Evolutionary conservation across 2,113 vertebrate species (phyloP).

Genomic region (Cettia cetti): DNA sequence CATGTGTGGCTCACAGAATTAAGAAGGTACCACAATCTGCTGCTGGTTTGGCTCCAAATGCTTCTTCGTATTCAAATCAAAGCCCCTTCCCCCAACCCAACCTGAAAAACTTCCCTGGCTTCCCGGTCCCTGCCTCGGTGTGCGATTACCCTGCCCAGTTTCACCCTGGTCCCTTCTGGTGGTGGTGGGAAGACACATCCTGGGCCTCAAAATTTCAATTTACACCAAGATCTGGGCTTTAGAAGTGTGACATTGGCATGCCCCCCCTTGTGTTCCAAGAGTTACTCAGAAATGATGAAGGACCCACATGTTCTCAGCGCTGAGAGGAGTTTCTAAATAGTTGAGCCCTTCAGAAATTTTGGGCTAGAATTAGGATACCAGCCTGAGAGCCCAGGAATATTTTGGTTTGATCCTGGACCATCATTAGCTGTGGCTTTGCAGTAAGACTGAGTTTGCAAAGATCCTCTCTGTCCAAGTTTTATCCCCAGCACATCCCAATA

Average conservation of each 20-base stretch:
- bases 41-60: conserved; percentile 60
- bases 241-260: neutral
- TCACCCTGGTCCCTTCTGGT: neutral
- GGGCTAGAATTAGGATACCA: neutral
- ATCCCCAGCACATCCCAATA: neutral
- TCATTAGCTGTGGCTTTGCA: neutral
- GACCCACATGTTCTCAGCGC: neutral
- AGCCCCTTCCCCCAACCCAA: conserved; percentile 18
- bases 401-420: neutral
- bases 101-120: neutral
- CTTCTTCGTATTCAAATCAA: conserved; percentile 54
- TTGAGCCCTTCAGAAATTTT: neutral
- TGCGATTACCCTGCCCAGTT: rapidly evolving
- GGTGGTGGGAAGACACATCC: neutral
- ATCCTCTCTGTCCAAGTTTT: neutral
- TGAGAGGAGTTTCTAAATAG: neutral
- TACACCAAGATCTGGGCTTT: neutral
- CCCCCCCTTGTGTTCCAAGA: too few relatives aligned
- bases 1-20: conserved; percentile 53
- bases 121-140: neutral
- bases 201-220: neutral
- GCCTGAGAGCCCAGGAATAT: neutral
- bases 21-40: conserved; percentile 55
- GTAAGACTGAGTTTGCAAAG: neutral
- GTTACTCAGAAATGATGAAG: neutral